Evolutionary conservation across 2,113 vertebrate genomes (phyloP).

Genomic region (Oncorhynchus clarkii): DNA sequence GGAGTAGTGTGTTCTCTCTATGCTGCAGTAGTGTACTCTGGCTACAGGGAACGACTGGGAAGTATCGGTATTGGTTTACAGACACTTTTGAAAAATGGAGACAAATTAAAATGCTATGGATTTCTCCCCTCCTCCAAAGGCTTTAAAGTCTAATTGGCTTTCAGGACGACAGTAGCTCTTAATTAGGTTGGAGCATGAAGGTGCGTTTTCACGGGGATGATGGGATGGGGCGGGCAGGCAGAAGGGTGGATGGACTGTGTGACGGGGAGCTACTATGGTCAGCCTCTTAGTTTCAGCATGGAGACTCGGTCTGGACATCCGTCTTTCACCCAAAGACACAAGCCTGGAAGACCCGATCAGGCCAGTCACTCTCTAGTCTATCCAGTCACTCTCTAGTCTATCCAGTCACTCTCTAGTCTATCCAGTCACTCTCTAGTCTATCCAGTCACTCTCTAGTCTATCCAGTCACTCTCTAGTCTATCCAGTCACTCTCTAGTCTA

Average conservation of each 20-base stretch:
- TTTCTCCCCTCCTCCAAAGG: slow-evolving; percentile 38
- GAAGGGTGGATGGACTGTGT: not conserved
- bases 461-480: not conserved
- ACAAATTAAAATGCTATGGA: slow-evolving; percentile 55
- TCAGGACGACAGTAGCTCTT: slow-evolving; percentile 47
- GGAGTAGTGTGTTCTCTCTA: not conserved
- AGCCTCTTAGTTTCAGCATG: not conserved
- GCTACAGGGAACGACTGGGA: not conserved
- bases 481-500: not conserved
- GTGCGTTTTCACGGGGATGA: slow-evolving; percentile 23
- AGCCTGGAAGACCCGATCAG: not conserved
- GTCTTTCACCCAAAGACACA: not conserved
- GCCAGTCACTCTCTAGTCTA: not conserved
- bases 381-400: not conserved
- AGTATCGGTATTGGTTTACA: slow-evolving; percentile 36
- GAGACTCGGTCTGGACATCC: not conserved
- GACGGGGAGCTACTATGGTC: not conserved
- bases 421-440: not conserved
- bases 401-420: not conserved
- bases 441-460: not conserved
- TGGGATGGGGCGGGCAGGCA: not conserved
- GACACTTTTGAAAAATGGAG: slow-evolving; percentile 37
- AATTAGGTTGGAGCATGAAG: slow-evolving; percentile 39
- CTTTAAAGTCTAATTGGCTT: slow-evolving; percentile 48
- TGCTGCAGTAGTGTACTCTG: not conserved